Evolutionary conservation across 1,140 invertebrate genomes (phyloP).

Genomic region (Ceratina calcarata): DNA sequence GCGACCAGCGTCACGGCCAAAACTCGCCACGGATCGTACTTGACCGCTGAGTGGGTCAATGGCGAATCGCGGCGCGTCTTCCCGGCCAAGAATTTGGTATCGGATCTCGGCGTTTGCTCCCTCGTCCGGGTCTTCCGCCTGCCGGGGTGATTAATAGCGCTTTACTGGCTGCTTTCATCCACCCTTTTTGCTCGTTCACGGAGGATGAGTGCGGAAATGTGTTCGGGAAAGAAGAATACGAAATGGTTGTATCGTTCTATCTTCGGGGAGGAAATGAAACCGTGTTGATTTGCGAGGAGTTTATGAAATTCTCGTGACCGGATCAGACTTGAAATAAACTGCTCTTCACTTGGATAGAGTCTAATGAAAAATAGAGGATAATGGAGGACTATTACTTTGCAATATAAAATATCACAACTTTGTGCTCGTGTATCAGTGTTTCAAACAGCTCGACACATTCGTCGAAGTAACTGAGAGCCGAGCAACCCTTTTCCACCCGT

Average conservation of each 20-base stretch:
- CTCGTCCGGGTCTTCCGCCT: slow-evolving; percentile 88
- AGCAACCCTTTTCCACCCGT: background rate
- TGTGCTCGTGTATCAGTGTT: background rate
- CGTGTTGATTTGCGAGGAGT: too few relatives aligned
- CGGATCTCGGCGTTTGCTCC: slow-evolving; percentile 89
- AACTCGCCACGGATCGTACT: slow-evolving; percentile 86
- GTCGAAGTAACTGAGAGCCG: background rate
- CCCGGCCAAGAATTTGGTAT: slow-evolving; percentile 85
- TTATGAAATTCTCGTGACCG: too few relatives aligned
- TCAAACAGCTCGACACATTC: background rate
- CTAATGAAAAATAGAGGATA: too few relatives aligned
- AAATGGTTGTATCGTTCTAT: too few relatives aligned
- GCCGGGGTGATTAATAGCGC: slow-evolving; percentile 12
- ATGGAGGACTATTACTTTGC: too few relatives aligned
- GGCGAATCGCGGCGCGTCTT: slow-evolving; percentile 87
- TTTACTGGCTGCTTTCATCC: background rate
- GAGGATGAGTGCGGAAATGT: too few relatives aligned
- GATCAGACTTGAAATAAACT: too few relatives aligned
- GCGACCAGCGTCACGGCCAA: slow-evolving; percentile 84
- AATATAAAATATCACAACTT: too few relatives aligned
- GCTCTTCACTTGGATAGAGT: too few relatives aligned
- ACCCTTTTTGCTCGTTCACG: background rate
- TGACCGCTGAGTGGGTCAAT: slow-evolving; percentile 88
- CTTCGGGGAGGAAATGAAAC: too few relatives aligned
- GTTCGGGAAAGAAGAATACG: too few relatives aligned